phyloP scores from a whole-genome alignment of 2,888 invertebrate genomes.

The Petrolisthes manimaculis region DNA sequence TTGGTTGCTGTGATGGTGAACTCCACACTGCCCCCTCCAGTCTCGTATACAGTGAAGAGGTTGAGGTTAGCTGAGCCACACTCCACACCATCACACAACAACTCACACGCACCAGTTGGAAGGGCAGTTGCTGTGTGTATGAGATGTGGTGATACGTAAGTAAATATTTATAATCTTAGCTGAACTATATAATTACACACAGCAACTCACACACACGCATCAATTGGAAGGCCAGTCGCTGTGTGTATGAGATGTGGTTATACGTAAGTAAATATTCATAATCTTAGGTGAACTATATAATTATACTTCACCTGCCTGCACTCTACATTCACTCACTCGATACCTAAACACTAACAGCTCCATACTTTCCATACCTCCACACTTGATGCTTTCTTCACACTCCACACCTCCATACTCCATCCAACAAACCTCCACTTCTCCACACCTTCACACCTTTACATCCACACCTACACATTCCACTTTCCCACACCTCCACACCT shows the following conservation, averaged over 20 bases:
- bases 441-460: no score
- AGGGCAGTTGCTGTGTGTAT: neutral
- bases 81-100: neutral
- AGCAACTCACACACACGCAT: neutral
- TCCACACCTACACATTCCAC: no score
- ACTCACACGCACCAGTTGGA: neutral
- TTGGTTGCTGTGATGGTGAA: conserved; percentile 26
- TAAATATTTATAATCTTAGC: no score
- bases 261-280: no score
- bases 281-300: neutral
- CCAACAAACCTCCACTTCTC: no score
- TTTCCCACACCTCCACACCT: no score
- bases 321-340: neutral
- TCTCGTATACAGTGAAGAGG: conserved; percentile 9
- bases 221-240: neutral
- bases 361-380: no score
- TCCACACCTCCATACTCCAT: no score
- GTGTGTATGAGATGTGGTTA: neutral
- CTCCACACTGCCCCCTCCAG: conserved; percentile 32
- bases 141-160: no score
- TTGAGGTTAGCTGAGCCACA: neutral
- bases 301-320: no score
- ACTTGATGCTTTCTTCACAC: no score
- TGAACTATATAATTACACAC: neutral
- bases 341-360: no score